Conservation (phyloP, 92 coral and sea anemone genomes). For the Actinostola sp. region DNA sequence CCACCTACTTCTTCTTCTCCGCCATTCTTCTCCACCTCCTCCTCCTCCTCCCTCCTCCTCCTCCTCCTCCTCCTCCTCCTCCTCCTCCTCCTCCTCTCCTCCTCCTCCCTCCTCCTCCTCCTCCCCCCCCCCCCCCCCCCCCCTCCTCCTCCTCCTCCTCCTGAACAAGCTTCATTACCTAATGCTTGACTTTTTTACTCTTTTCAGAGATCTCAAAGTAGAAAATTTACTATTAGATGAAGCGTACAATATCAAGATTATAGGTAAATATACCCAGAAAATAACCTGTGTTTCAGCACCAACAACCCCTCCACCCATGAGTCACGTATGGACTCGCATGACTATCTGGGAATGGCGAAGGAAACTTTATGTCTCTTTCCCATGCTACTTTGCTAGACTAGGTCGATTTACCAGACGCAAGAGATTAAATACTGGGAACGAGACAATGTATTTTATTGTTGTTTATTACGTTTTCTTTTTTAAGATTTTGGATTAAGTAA, state of each 20-base stretch:
- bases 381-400: too few species aligned
- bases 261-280: constrained; percentile 51
- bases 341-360: too few species aligned
- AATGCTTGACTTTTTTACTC: too few species aligned
- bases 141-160: too few species aligned
- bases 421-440: background rate
- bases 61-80: background rate
- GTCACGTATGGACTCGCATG: too few species aligned
- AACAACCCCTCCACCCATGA: too few species aligned
- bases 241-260: constrained; percentile 86
- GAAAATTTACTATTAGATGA: constrained; percentile 94
- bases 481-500: constrained; percentile 92
- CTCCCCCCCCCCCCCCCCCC: too few species aligned
- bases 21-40: background rate
- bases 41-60: background rate
- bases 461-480: background rate
- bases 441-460: background rate
- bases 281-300: background rate
- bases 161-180: too few species aligned
- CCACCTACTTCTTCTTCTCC: too few species aligned
- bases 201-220: constrained; percentile 87
- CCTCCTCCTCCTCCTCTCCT: too few species aligned
- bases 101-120: too few species aligned
- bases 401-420: background rate
- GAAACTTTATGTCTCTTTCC: too few species aligned